phyloP scores from a whole-genome alignment of 2,113 vertebrate genomes.

The Myocastor coypus region DNA sequence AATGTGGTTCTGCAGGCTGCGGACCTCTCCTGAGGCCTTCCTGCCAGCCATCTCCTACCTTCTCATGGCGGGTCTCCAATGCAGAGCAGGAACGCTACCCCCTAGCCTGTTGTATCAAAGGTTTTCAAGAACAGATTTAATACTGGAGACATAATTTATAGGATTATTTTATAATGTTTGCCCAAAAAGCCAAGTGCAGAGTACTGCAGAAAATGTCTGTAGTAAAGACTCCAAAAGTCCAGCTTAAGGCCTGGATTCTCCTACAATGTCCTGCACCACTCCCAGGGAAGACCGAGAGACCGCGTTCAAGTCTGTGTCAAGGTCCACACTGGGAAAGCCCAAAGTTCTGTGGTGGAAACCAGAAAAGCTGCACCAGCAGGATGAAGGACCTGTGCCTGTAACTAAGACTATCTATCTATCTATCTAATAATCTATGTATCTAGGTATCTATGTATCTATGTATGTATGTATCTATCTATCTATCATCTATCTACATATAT shows the following conservation, averaged over 20 bases:
- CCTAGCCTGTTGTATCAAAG: background rate
- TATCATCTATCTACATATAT: background rate
- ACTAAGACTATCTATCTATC: background rate
- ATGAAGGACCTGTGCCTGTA: background rate
- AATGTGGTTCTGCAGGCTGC: background rate
- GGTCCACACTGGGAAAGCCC: background rate
- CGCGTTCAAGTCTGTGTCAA: background rate
- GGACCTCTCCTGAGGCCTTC: background rate
- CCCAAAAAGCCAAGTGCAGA: background rate
- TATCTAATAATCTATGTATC: no score
- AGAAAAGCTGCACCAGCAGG: background rate
- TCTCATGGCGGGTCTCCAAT: background rate
- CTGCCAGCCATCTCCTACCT: background rate
- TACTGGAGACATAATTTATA: background rate
- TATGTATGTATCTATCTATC: background rate
- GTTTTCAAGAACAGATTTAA: background rate
- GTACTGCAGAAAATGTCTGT: background rate
- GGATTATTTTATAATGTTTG: background rate
- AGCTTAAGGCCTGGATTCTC: background rate
- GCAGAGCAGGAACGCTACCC: background rate
- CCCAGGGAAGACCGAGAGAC: background rate
- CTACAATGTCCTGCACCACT: background rate
- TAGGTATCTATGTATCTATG: no score
- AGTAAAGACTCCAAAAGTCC: background rate
- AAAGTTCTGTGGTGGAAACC: background rate